Evolutionary conservation across 2,888 invertebrate genomes (phyloP), one percentile per base, ranked within the genome.

Genomic region (Pogonocherus hispidulus): DNA sequence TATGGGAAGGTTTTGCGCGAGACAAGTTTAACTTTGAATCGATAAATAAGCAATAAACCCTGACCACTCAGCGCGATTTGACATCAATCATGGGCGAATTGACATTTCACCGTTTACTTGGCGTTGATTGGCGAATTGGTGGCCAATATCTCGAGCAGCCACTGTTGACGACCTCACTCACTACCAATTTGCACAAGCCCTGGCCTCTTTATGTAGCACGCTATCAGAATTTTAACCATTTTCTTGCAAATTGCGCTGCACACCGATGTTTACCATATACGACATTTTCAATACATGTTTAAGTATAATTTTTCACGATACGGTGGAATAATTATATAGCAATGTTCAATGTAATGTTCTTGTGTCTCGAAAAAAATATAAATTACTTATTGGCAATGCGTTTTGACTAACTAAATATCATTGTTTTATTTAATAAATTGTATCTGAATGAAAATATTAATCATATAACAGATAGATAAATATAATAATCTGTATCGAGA

Each of bases 111-210:
- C 56, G 46, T 51, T 49, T 60, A 59, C 66, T 63, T 14, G 18
- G 51, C 67, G 66, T 56, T 67, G 70, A 70, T 70, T 70, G 70
- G 70, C 55, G 67, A 65, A 57, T 56, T 59, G 54, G 70, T 67
- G 67, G 56, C 70, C 70, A 70, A 70, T 70, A 70, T 70, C 70
- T 65, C 67, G 37, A 62, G 20, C 47, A 52, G 46, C 49, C 63
- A 52, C 54, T 62, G 62, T 64, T 35, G 56, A 52, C 71, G 71
- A 72, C 71, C 71, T 72, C 69, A 69, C 63, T 69, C 63, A 37
- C 20, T 62, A 63, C 66, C 73, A 74, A 77, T 77, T 77, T 72
- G 68, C 75, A 73, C 72, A 63, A 76, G 73, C 77, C 77, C 65
- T 77, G 77, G 77, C 77, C 77, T 76, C 73, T 69, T 77, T 76